phyloP scores from a whole-genome alignment of 2,888 invertebrate species.

The Pecten maximus region DNA sequence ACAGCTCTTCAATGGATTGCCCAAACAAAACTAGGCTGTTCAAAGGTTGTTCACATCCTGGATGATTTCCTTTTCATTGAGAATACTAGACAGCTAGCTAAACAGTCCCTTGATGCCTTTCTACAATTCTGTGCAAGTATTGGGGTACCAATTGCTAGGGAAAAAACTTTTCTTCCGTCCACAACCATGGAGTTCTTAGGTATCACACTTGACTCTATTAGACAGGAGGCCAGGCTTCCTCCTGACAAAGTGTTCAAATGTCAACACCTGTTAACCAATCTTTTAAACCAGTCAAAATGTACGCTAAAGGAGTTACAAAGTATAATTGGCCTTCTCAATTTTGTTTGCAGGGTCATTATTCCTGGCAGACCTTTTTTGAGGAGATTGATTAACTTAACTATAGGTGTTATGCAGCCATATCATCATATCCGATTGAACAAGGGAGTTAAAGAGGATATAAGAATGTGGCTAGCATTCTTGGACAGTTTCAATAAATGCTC shows the following conservation, averaged over 20 bases:
- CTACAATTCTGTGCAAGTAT: background rate
- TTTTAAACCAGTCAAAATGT: background rate
- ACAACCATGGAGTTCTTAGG: conserved; percentile 44
- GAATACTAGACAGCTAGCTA: background rate
- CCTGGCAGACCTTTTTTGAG: background rate
- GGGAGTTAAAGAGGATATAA: conserved; percentile 42
- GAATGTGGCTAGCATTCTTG: conserved; percentile 41
- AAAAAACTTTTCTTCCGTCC: conserved; percentile 44
- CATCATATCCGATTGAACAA: background rate
- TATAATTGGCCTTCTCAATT: conserved; percentile 38
- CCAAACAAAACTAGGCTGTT: conserved; percentile 7
- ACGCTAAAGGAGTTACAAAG: conserved; percentile 43
- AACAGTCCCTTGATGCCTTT: conserved; percentile 12
- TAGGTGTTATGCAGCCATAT: conserved; percentile 35
- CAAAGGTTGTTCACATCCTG: conserved; percentile 48
- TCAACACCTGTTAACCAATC: background rate
- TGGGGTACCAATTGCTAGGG: conserved; percentile 44
- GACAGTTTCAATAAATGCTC: conserved; percentile 40
- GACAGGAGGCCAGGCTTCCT: conserved; percentile 44
- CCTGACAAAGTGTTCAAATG: conserved; percentile 41
- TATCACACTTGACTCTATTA: conserved; percentile 36
- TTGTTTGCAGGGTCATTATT: background rate
- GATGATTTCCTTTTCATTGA: conserved; percentile 54
- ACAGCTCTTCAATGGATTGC: conserved; percentile 50
- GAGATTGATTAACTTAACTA: conserved; percentile 39